Conservation (phyloP, 2,113 vertebrate genomes). For the Cygnus atratus region DNA sequence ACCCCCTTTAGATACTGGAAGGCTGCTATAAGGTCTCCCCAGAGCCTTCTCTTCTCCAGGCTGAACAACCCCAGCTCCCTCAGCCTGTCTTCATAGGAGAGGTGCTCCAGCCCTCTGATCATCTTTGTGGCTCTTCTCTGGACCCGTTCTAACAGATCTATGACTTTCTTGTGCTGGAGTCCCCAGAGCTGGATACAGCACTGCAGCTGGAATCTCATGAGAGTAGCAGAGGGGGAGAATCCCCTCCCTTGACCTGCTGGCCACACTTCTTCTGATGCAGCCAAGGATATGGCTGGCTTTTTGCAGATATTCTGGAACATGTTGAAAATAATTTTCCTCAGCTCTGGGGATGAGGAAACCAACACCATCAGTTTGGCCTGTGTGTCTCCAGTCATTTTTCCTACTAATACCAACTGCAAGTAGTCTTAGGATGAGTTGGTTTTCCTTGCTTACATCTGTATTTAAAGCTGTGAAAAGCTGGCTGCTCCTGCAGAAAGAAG, state of each 20-base stretch:
- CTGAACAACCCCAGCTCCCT: too few species aligned
- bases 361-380: neutral
- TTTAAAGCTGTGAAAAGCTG: neutral
- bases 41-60: too few species aligned
- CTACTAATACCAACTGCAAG: neutral
- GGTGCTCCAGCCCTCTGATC: neutral
- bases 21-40: too few species aligned
- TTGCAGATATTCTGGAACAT: neutral
- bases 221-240: too few species aligned
- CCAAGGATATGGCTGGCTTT: neutral
- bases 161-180: neutral
- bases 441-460: neutral
- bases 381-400: neutral
- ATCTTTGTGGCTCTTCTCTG: neutral
- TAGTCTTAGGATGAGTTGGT: neutral
- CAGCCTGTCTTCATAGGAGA: neutral
- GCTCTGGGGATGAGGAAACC: neutral
- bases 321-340: neutral
- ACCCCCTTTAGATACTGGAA: too few species aligned
- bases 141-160: neutral
- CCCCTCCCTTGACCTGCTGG: neutral
- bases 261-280: neutral
- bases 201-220: neutral
- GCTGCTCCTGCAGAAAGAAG: conserved; percentile 10
- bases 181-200: neutral